These are phyloP conservation scores for Dicaeum eximium DNA, from an alignment of 2,113 vertebrate species.

Conservation along the genomic window DNA sequence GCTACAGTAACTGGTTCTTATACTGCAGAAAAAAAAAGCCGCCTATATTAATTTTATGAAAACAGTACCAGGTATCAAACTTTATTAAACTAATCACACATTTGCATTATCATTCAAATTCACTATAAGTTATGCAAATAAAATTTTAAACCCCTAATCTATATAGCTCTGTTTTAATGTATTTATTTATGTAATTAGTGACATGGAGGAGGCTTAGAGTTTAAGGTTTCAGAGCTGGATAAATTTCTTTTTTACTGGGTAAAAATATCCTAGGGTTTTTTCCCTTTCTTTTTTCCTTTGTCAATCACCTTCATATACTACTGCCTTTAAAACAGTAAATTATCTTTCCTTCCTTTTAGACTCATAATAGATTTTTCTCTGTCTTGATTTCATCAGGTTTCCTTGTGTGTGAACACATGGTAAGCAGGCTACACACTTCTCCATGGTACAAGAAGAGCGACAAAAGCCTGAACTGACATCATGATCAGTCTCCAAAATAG, in stretches of 20 bases:
- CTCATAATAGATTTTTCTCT: not conserved
- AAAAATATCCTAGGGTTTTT: not conserved
- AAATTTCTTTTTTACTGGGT: not conserved
- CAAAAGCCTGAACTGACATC: not conserved
- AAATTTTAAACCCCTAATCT: not conserved
- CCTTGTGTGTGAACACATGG: not conserved
- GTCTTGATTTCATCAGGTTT: not conserved
- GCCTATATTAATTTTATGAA: not conserved
- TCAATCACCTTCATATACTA: not conserved
- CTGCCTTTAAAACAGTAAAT: not conserved
- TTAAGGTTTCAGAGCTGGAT: not conserved
- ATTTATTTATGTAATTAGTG: not conserved
- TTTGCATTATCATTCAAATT: not conserved
- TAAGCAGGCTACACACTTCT: not conserved
- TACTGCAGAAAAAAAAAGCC: not conserved
- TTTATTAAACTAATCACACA: not conserved
- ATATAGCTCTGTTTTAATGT: not conserved
- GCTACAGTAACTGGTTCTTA: not conserved
- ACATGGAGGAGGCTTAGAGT: not conserved
- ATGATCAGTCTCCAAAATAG: not conserved
- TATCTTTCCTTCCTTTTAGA: not conserved
- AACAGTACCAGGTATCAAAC: not conserved
- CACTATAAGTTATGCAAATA: not conserved
- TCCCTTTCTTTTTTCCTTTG: not conserved
- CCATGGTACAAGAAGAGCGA: not conserved